phyloP scores from a whole-genome alignment of 2,888 invertebrate genomes.

The Ophioninae sp. region DNA sequence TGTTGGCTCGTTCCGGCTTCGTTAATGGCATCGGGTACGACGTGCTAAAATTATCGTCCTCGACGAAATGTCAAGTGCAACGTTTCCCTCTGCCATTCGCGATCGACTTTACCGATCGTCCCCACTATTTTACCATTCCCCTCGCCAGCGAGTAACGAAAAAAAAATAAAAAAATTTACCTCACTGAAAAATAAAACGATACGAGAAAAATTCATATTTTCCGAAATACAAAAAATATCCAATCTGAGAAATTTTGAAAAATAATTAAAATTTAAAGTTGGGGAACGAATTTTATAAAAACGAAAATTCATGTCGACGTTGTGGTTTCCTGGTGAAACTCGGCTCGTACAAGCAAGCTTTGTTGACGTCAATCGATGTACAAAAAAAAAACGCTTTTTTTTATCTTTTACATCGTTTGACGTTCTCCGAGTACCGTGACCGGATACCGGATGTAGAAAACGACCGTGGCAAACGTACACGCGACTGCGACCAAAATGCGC shows the following conservation, averaged over 20 bases:
- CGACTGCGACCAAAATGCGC: slow-evolving; percentile 67
- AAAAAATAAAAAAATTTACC: neutral
- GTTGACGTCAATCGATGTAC: slow-evolving; percentile 69
- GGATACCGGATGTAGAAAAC: slow-evolving; percentile 72
- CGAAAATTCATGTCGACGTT: neutral
- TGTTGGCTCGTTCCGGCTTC: slow-evolving; percentile 63
- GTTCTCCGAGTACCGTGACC: slow-evolving; percentile 62
- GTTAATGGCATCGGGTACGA: slow-evolving; percentile 72
- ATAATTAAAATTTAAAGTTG: too few species aligned
- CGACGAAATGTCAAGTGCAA: slow-evolving; percentile 75
- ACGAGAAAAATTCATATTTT: neutral
- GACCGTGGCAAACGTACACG: slow-evolving; percentile 47
- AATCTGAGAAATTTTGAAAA: neutral
- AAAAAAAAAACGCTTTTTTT: neutral
- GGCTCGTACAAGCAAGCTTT: slow-evolving; percentile 59
- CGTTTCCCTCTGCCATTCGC: slow-evolving; percentile 58
- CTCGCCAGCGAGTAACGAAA: neutral
- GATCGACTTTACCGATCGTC: neutral
- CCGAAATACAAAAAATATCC: neutral
- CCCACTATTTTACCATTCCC: neutral
- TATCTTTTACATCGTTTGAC: slow-evolving; percentile 65
- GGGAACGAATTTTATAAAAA: neutral
- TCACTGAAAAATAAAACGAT: neutral
- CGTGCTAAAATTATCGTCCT: slow-evolving; percentile 74
- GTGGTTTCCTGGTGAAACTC: neutral